Conservation (phyloP, 2,888 invertebrate genomes). For the Rhagophthalmus giganteus region DNA sequence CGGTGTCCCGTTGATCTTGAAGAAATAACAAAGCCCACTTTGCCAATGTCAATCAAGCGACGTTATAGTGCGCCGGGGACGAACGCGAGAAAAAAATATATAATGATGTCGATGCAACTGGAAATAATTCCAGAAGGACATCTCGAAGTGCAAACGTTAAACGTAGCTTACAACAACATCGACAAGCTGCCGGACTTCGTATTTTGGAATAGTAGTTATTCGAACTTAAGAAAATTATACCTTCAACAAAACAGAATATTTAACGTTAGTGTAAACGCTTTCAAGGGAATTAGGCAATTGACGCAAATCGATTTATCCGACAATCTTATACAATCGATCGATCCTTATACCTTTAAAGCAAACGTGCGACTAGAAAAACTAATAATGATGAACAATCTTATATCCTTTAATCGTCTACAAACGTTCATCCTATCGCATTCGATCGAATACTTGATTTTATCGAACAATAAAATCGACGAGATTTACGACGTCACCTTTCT, state of each 20-base stretch:
- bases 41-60: too few species aligned
- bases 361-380: constrained; percentile 47
- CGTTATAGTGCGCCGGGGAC: background rate
- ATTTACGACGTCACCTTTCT: constrained; percentile 49
- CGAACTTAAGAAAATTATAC: constrained; percentile 42
- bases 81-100: background rate
- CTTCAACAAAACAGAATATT: constrained; percentile 47
- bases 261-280: constrained; percentile 44
- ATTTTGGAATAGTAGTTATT: constrained; percentile 47
- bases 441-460: constrained; percentile 46
- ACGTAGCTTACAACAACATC: constrained; percentile 48
- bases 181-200: constrained; percentile 39
- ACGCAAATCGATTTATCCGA: constrained; percentile 47
- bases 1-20: too few species aligned
- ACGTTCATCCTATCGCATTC: constrained; percentile 47
- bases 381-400: constrained; percentile 47
- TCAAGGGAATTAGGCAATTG: constrained; percentile 45
- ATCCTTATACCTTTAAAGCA: constrained; percentile 45
- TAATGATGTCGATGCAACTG: constrained; percentile 11
- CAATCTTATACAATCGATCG: constrained; percentile 46
- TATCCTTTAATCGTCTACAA: constrained; percentile 43
- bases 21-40: too few species aligned
- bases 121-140: constrained; percentile 42
- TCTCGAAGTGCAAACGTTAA: constrained; percentile 36
- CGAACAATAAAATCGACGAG: constrained; percentile 48